Base-by-base conservation (phyloP, 2,113 vertebrate species). In the Caranx ignobilis region DNA sequence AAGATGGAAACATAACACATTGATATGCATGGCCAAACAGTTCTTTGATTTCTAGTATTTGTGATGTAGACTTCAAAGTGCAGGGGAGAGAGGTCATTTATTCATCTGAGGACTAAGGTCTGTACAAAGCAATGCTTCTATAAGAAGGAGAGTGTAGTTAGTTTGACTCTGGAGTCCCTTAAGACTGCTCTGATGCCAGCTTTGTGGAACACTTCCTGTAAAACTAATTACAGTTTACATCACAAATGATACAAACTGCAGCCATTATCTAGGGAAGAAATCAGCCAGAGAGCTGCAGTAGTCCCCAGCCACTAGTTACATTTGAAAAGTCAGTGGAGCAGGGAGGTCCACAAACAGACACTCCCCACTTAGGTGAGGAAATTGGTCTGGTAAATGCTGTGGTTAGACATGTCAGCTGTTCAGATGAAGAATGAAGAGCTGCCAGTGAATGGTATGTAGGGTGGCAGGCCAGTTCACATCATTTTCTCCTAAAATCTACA, bases 191-290 rank as follows among this genome's bases (percentile, higher is more conserved):
- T 65, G 35, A 66, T 48, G 31, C 41, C 71, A 80, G 52, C 39
- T 41, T 47, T 65, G 52, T 75, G 71, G n/a, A 71, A 77, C 47
- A 57, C 18, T 75, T 72, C 61, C 57, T 82, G 75, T 26, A 47
- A 54, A 77, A 60, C 71, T 71, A 71, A 65, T 75, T 75, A 55
- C 31, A 71, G 62, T 79, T 83, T 83, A 64, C 66, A 57, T 31
- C 71, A 62, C 41, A 39, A 45, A 31, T 50, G 45, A 59, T 52
- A 47, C 21, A 86, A 78, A 71, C 54, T 81, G 52, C 31, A 54
- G 52, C 31, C 64, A 35, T 74, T 50, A 56, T 60, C 35, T 52
- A 1, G 2, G 18, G 62, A 13, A 35, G 43, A 57, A 21, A 45
- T 19, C 35, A 65, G 15, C 12, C 26, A 32, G 26, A 31, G 52